These are phyloP conservation scores for Labrus mixtus DNA, from an alignment of 2,113 vertebrate genomes.

Conservation along the genomic window DNA sequence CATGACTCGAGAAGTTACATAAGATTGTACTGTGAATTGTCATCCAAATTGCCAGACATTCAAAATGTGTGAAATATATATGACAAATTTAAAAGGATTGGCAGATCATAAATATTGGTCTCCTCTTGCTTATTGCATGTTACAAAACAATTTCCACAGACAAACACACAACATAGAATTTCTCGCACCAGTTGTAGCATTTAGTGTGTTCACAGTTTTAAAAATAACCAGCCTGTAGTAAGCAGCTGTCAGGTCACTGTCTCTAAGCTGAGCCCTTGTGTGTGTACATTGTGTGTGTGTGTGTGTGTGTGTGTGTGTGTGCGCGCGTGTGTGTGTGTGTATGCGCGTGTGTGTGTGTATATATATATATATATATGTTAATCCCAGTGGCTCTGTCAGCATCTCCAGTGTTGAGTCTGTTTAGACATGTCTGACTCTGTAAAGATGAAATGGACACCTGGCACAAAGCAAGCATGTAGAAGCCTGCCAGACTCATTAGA, in stretches of 20 bases:
- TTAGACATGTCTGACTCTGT: slow-evolving; percentile 61
- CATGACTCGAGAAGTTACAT: background rate
- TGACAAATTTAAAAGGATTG: background rate
- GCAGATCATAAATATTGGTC: background rate
- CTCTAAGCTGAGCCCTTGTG: slow-evolving; percentile 6
- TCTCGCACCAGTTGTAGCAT: slow-evolving; percentile 6
- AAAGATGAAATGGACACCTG: slow-evolving; percentile 62
- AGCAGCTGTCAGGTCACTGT: slow-evolving; percentile 57
- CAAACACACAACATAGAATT: background rate
- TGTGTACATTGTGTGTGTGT: slow-evolving; percentile 1
- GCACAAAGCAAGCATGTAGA: slow-evolving; percentile 49
- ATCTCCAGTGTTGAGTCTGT: slow-evolving; percentile 49
- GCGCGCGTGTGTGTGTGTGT: background rate
- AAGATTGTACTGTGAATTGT: background rate
- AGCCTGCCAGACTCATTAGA: slow-evolving; percentile 51
- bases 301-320: slow-evolving; percentile 16
- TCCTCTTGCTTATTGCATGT: background rate
- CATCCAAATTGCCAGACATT: background rate
- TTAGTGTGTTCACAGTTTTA: slow-evolving; percentile 31
- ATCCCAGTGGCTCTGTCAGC: slow-evolving; percentile 51
- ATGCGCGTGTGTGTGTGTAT: slow-evolving; percentile 5
- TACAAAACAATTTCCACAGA: background rate
- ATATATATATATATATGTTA: slow-evolving; percentile 17
- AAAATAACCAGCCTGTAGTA: slow-evolving; percentile 42
- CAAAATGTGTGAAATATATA: background rate